These are phyloP conservation scores for Tragulus kanchil DNA, from an alignment of 2,113 vertebrate genomes.

Conservation along the genomic window DNA sequence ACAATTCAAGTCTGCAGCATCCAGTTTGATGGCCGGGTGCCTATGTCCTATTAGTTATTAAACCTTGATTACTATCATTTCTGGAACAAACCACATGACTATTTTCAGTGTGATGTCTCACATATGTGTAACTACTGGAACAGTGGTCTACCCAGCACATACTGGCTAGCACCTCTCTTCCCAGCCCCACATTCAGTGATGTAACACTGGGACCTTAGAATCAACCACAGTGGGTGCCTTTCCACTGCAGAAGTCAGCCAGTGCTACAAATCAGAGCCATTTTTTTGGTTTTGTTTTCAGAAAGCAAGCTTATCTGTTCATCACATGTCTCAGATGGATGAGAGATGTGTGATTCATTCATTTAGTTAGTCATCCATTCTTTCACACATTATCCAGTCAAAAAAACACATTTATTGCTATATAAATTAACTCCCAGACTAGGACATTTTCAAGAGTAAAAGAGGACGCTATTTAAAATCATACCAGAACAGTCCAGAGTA, in stretches of 20 bases:
- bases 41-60: background rate
- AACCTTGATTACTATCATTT: background rate
- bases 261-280: background rate
- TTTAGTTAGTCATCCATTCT: background rate
- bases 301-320: background rate
- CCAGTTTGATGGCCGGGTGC: background rate
- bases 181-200: background rate
- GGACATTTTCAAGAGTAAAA: background rate
- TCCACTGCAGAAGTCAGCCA: background rate
- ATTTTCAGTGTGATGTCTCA: background rate
- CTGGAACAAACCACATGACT: background rate
- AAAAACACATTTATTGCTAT: background rate
- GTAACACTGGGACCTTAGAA: background rate
- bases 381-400: background rate
- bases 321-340: background rate
- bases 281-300: slow-evolving; percentile 9
- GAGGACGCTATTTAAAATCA: background rate
- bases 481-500: background rate
- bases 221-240: background rate
- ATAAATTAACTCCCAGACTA: background rate
- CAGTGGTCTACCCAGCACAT: background rate
- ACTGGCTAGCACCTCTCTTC: background rate
- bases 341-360: background rate
- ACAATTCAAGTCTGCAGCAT: background rate
- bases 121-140: background rate